phyloP scores from a whole-genome alignment of 2,113 vertebrate species.

The Chionomys nivalis region DNA sequence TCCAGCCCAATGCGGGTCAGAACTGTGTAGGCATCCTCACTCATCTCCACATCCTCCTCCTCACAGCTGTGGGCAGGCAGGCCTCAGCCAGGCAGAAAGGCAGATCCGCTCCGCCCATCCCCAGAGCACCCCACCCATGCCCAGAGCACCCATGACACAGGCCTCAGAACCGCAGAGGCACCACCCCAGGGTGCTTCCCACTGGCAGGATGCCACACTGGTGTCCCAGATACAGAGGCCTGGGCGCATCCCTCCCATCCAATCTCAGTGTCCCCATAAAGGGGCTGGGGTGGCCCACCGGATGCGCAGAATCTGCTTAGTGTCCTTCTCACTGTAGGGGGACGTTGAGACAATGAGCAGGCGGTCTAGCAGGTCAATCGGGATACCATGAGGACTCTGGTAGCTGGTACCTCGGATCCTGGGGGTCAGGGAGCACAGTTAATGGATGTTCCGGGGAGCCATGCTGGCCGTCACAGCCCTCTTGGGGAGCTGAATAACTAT shows the following conservation, averaged over 20 bases:
- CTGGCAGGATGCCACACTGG: neutral
- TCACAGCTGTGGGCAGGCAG: slow-evolving; percentile 86
- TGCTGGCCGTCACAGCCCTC: neutral
- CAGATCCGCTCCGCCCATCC: no score
- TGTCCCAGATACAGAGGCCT: neutral
- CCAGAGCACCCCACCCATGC: neutral
- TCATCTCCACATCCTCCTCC: slow-evolving; percentile 95
- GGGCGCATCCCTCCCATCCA: neutral
- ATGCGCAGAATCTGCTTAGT: slow-evolving; percentile 95
- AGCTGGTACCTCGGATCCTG: slow-evolving; percentile 95
- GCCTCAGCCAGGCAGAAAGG: neutral
- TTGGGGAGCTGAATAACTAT: neutral
- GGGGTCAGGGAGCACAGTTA: neutral
- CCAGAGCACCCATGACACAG: accelerated
- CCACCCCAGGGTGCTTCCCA: neutral
- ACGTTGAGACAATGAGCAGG: slow-evolving; percentile 93
- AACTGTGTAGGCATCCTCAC: slow-evolving; percentile 93
- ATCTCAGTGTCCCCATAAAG: neutral
- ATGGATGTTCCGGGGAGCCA: accelerated
- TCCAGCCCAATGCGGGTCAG: slow-evolving; percentile 94
- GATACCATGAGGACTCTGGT: slow-evolving; percentile 95
- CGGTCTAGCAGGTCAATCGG: slow-evolving; percentile 95
- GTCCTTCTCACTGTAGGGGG: slow-evolving; percentile 95
- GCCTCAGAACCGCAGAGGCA: neutral
- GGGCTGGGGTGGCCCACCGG: slow-evolving; percentile 83